phyloP scores from a whole-genome alignment of 2,888 invertebrate genomes.

The Tetragonula carbonaria region DNA sequence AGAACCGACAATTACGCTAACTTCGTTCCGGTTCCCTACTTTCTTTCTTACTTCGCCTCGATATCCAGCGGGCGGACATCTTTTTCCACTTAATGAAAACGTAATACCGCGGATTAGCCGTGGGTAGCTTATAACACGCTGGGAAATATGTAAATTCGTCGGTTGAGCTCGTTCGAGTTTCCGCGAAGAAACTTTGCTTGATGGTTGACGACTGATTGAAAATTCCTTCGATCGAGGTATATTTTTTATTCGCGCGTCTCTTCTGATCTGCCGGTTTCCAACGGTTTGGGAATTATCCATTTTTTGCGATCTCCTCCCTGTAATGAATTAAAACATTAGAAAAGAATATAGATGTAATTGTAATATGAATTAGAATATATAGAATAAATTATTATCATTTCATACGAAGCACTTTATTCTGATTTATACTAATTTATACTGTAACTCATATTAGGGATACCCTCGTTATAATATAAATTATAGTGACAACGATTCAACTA shows the following conservation, averaged over 20 bases:
- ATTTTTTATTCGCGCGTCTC: background rate
- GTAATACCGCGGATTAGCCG: background rate
- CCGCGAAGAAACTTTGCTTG: background rate
- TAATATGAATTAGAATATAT: no score
- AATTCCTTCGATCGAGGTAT: background rate
- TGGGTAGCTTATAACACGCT: background rate
- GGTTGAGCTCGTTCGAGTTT: background rate
- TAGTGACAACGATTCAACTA: no score
- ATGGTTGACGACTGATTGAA: background rate
- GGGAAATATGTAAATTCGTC: background rate
- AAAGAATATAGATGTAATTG: no score
- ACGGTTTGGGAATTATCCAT: background rate
- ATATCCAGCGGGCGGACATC: background rate
- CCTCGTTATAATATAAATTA: no score
- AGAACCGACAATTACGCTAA: conserved; percentile 14
- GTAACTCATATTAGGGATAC: no score
- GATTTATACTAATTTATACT: no score
- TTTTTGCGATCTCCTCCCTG: background rate
- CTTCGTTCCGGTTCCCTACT: background rate
- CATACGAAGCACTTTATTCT: no score
- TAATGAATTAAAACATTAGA: no score
- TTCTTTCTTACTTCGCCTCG: background rate
- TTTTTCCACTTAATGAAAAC: background rate
- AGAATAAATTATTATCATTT: no score
- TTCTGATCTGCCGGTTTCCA: background rate